Evolutionary conservation across 2,113 vertebrate genomes (phyloP), one percentile per base, ranked within the genome.

Genomic region (Rhodinocichla rosea): DNA sequence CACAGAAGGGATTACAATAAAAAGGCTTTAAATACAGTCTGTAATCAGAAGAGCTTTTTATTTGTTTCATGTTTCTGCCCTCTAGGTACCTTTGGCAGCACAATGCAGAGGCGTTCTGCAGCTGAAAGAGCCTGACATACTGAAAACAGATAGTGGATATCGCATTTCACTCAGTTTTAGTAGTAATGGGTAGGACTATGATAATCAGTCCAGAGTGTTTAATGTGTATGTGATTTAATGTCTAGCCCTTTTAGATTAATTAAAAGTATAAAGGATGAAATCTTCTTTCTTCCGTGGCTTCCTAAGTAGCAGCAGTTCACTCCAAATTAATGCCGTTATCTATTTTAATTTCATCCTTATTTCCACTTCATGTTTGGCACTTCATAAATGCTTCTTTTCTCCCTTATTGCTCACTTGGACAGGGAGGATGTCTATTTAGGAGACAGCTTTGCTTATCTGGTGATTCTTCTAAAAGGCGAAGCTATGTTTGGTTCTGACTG

Each of bases 1-100:
- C 94, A 94, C 96, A 96, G 87, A 96, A 94, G 92, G 92, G 92
- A 97, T 97, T 97, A 97, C 84, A 95, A 64, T 62, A 83, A 95
- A 97, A 97, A 96, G 80, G 82, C 90, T 91, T 96, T 97, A 97
- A 96, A 96, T 95, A 89, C 81, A 91, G 87, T 52, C 94, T 94
- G 56, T 96, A 97, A 96, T 96, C 95, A 96, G 94, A 96, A 91
- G 92, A 90, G 93, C 89, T 94, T 96, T 96, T 95, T 96, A 97
- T 97, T 97, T 95, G 80, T 96, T 97, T 95, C 94, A 68, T 83
- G 87, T 95, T 96, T 94, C 82, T 97, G 92, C 95, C 95, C 95
- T 97, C 89, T 94, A 95, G 95, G 87, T 96, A 94, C 92, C 91
- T 96, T 96, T 96, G 89, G 84, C 91, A 94, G 85, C 73, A 56